A percentile compares a stretch with the other conserved stretches of the same genome.
Conservation (phyloP, 2,113 vertebrate genomes). For the Eulacestoma nigropectus region DNA sequence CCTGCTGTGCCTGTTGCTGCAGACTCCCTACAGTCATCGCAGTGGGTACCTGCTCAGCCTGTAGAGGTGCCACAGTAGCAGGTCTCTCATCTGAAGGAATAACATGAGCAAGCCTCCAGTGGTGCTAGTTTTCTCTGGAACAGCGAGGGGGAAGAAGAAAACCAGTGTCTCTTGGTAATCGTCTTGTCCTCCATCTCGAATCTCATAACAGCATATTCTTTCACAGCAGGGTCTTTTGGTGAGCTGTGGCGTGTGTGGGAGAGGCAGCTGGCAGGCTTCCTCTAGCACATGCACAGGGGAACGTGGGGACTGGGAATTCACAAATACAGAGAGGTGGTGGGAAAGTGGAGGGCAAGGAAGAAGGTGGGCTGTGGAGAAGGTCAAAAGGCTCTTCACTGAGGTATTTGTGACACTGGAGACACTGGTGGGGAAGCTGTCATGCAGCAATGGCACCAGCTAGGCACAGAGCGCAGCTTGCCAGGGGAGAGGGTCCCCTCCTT, state of each 20-base stretch:
- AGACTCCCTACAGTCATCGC: background rate
- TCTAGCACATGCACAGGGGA: background rate
- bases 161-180: background rate
- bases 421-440: background rate
- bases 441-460: background rate
- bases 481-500: background rate
- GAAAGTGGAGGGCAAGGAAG: background rate
- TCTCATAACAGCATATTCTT: background rate
- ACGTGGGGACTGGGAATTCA: background rate
- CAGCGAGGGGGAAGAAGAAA: background rate
- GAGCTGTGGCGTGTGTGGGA: background rate
- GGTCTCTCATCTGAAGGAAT: background rate
- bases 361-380: background rate
- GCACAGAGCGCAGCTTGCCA: background rate
- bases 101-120: background rate
- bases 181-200: background rate
- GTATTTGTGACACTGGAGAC: background rate
- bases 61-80: background rate
- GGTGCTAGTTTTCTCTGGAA: background rate
- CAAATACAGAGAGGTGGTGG: background rate
- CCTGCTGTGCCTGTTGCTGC: background rate
- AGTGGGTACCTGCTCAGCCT: background rate
- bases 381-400: background rate
- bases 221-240: background rate
- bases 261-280: background rate